Percentiles rank a stretch among this genome's conserved stretches.
These are phyloP conservation scores for Neoarius graeffei DNA, from an alignment of 2,113 vertebrate genomes.

Conservation along the genomic window DNA sequence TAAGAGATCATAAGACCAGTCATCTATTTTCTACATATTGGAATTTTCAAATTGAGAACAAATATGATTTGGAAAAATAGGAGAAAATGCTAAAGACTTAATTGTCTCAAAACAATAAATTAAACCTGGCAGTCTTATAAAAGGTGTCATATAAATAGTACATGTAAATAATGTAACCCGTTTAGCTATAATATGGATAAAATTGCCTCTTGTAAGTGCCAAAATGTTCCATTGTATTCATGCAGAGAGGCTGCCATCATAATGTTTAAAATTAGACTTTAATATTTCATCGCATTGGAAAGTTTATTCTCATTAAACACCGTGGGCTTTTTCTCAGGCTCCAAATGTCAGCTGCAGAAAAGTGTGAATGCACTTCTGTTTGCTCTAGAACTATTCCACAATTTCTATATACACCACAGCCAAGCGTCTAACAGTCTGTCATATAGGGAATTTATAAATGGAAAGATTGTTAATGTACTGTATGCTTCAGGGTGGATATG, in stretches of 20 bases:
- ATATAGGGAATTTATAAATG: constrained; percentile 30
- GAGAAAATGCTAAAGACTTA: constrained; percentile 42
- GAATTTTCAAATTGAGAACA: constrained; percentile 19
- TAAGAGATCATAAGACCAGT: constrained; percentile 19
- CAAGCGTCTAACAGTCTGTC: constrained; percentile 18
- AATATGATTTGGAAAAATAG: constrained; percentile 15
- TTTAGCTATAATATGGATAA: constrained; percentile 76
- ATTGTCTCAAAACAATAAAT: constrained; percentile 56
- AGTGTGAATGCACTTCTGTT: constrained; percentile 55
- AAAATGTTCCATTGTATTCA: constrained; percentile 83
- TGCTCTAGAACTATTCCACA: constrained; percentile 40
- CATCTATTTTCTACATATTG: constrained; percentile 38
- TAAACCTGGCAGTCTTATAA: constrained; percentile 56
- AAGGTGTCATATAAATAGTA: constrained; percentile 80
- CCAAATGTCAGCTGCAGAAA: constrained; percentile 85
- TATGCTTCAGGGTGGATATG: not conserved
- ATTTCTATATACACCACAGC: constrained; percentile 28
- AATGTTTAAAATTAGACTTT: constrained; percentile 92
- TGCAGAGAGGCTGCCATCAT: constrained; percentile 83
- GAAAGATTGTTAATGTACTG: constrained; percentile 30
- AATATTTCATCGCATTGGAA: constrained; percentile 88
- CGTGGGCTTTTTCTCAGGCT: constrained; percentile 79
- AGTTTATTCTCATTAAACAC: constrained; percentile 87
- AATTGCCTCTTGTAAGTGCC: constrained; percentile 73
- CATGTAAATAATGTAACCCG: constrained; percentile 82